Evolutionary conservation across 2,888 invertebrate genomes (phyloP), one percentile per base, ranked within the genome.

Genomic region (Oxyteleia sp.): DNA sequence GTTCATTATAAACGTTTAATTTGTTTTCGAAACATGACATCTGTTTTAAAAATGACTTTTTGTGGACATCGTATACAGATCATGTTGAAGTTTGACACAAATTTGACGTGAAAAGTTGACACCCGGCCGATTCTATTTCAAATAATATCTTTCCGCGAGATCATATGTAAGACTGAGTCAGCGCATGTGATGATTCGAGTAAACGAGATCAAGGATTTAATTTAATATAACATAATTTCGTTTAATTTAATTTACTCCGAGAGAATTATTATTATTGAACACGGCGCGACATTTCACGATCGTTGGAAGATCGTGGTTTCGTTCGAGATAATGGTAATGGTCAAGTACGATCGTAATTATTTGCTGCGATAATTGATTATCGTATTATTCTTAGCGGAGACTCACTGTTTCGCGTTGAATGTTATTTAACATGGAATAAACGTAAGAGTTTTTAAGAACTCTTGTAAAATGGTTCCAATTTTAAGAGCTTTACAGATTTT

Each of bases 91-190:
- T n/a, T 43, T 16, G 32, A 41, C 53, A 55, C 51, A 63, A 63
- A 63, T 55, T 55, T n/a, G 23, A 41, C 35, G 38, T 13, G 55
- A 51, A 63, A 51, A 72, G 41, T 61, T 18, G 41, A 51, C 49
- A 41, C 41, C n/a, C 64, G 13, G 11, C 23, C 69, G 45, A 23
- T n/a, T 47, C 35, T 38, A 35, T 47, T 57, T 57, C 57, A 23
- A 57, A 29, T 47, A 59, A 26, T 49, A 59, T 51, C 59, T 71
- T 71, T 71, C 69, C 55, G 45, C 45, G 15, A 13, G 57, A 57
- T 55, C 45, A 7, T 16, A 32, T 32, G 43, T 55, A 66, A 53
- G n/a, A 5, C 43, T 29, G 43, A 29, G 8, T 38, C 35, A 38
- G 13, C 13, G 38, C 3, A 13, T 4, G 7, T 13, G 38, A 38